Evolutionary conservation across 2,888 invertebrate species (phyloP), one percentile per base, ranked within the genome.

Genomic region (Pristionchus maxplancki): DNA sequence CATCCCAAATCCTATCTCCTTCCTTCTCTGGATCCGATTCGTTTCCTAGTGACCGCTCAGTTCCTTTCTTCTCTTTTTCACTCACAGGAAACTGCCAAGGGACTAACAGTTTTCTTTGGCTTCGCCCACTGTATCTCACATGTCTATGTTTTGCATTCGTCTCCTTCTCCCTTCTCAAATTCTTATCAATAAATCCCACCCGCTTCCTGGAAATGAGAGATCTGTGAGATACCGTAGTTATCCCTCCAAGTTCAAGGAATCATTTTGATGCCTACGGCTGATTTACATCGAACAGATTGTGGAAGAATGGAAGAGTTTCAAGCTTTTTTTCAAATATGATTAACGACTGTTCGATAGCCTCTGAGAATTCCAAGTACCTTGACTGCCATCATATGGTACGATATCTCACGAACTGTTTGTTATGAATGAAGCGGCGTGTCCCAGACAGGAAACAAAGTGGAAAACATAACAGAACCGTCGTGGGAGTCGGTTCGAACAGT

Each of bases 81-180:
- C 20, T 78, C 78, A 37, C 3, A 13, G 28, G 44, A 78, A 28
- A 40, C 48, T 15, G 78, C 78, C 40, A 40, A 44, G n/a, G 37
- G 24, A 44, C n/a, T 13, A n/a, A 11, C 78, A 15, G 78, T 44
- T 78, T 78, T n/a, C n/a, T n/a, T 44, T 34, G 40, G 20, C 78
- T 28, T 40, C 17, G n/a, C 44, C 44, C 78, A 78, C 78, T 28
- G 78, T 78, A 71, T 71, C 44, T 78, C 67, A n/a, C 74, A 28
- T 78, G 78, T 48, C 37, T 74, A 6, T 24, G 58, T 58, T n/a
- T 58, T n/a, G n/a, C 58, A 58, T 58, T 58, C 50, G 58, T n/a
- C n/a, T 58, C 58, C 9, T 2, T 3, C n/a, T n/a, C 5, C 9
- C 53, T 53, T 53, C 6, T n/a, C 58, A n/a, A 58, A 24, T 58